phyloP scores from a whole-genome alignment of 2,888 invertebrate species.

The Diarsia rubi region DNA sequence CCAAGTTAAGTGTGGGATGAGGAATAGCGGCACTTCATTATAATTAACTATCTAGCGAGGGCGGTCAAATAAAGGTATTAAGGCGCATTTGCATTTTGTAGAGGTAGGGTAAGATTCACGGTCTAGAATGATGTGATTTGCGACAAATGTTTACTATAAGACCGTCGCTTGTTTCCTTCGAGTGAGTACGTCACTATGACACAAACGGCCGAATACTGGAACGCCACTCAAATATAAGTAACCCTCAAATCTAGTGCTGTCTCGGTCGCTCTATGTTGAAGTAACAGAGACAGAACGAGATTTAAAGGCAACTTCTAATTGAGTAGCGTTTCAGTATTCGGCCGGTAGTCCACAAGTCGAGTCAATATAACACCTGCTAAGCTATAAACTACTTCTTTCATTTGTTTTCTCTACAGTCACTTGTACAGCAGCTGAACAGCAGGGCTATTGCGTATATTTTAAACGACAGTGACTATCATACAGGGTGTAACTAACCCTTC shows the following conservation, averaged over 20 bases:
- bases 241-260: too few species aligned
- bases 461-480: too few species aligned
- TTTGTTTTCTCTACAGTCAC: neutral
- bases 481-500: too few species aligned
- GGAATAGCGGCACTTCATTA: conserved; percentile 16
- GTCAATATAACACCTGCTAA: neutral
- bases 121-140: neutral
- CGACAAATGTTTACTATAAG: neutral
- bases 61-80: conserved; percentile 17
- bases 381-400: neutral
- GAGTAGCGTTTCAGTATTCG: too few species aligned
- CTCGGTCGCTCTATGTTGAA: too few species aligned
- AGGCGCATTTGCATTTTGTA: neutral
- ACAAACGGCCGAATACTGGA: too few species aligned
- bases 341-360: neutral
- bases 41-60: conserved; percentile 10
- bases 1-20: conserved; percentile 6
- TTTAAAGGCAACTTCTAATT: too few species aligned
- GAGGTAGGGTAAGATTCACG: neutral
- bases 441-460: too few species aligned
- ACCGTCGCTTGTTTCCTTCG: neutral
- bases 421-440: too few species aligned
- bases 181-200: neutral
- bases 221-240: too few species aligned
- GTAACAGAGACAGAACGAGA: too few species aligned